Evolutionary conservation across 1,140 invertebrate species (phyloP), one percentile per base, ranked within the genome.

Genomic region (Belonocnema kinseyi): DNA sequence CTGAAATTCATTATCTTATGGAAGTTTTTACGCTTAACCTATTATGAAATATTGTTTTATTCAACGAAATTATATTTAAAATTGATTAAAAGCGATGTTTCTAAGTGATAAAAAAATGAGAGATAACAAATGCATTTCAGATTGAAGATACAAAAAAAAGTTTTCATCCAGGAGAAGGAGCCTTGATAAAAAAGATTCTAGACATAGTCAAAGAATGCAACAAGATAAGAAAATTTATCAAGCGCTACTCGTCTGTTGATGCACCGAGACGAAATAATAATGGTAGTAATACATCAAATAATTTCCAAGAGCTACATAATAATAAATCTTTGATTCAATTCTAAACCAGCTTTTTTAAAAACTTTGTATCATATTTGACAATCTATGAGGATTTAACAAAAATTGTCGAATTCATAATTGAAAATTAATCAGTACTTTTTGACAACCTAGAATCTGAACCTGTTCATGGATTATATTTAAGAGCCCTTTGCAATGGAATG

Each of bases 401-500:
- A 46, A 8, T 11, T 46, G 40, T 0, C 7, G n/a, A 46, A 46
- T 40, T 50, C 33, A 33, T 61, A 33, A 72, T 73, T 74, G 14
- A 75, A 78, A 56, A 53, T 72, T 83, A 54, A 33, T 19, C 19
- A 58, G 11, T 16, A 33, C 71, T 53, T 77, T 46, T 66, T 66
- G 1, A n/a, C 2, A 40, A 5, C 77, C 6, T 17, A 88, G 83
- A 83, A 58, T 71, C 79, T 56, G 73, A 79, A 74, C 54, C 74
- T 77, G 73, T 70, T 14, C 77, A 87, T 74, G 93, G 94, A 3
- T 82, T 93, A 19, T 95, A 95, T 84, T 84, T 94, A 21, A 91
- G 91, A 81, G 92, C 93, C 53, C 92, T 95, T 76, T 93, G 93
- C 26, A 90, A 93, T 87, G 94, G 94, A 12, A 88, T 95, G 73